Evolutionary conservation across 2,113 vertebrate genomes (phyloP).

Genomic region (Ctenodactylus gundi): DNA sequence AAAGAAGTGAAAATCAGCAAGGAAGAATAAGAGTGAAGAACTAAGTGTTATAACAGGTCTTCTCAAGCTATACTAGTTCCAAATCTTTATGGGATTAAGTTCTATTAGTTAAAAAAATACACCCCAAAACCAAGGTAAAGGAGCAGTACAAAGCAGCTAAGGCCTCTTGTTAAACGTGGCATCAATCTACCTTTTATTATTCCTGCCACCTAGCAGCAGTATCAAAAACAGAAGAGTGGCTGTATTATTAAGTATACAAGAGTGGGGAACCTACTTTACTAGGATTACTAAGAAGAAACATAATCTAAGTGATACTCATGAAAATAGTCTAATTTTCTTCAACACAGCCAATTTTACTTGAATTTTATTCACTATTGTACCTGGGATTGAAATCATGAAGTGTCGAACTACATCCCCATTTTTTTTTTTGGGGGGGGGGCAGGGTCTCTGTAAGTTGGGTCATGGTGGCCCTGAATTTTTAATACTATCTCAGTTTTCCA

Average conservation of each 20-base stretch:
- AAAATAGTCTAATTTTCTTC: not conserved
- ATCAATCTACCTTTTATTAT: slow-evolving; percentile 31
- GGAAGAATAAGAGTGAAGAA: not conserved
- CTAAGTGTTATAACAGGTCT: not conserved
- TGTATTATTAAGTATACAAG: not conserved
- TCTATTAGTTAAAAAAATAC: not conserved
- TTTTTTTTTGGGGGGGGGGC: not conserved
- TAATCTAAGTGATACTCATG: not conserved
- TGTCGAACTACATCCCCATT: not conserved
- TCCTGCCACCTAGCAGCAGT: slow-evolving; percentile 61
- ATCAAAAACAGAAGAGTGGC: slow-evolving; percentile 51
- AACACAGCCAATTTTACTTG: not conserved
- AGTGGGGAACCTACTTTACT: not conserved
- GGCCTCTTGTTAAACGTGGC: not conserved
- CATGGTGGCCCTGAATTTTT: not conserved
- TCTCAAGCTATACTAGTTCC: not conserved
- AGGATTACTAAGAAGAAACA: slow-evolving; percentile 21
- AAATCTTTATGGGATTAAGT: not conserved
- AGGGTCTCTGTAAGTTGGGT: not conserved
- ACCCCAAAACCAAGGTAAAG: not conserved
- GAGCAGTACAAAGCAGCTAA: not conserved
- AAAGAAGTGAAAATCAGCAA: not conserved
- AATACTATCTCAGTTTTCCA: not conserved
- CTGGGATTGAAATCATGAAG: no score
- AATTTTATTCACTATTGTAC: not conserved